These are phyloP conservation scores for Oegoconia quadripuncta DNA, from an alignment of 2,888 invertebrate species.

Conservation along the genomic window DNA sequence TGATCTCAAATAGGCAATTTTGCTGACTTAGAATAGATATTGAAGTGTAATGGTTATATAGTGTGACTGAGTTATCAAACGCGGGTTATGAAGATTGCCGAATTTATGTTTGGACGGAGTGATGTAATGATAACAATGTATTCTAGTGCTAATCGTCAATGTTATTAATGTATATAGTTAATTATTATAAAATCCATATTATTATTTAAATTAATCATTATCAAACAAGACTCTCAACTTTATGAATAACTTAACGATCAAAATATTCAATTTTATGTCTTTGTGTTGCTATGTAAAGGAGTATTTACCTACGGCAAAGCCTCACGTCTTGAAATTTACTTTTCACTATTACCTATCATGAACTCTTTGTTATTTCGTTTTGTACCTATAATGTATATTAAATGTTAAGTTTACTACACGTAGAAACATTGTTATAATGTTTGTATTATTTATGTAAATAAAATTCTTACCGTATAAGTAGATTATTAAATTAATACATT, in stretches of 20 bases:
- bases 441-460: conserved; percentile 77
- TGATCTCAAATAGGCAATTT: conserved; percentile 52
- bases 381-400: conserved; percentile 60
- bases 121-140: conserved; percentile 27
- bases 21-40: conserved; percentile 16
- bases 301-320: conserved; percentile 36
- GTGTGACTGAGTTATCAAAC: conserved; percentile 18
- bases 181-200: conserved; percentile 15
- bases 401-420: conserved; percentile 66
- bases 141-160: conserved; percentile 31
- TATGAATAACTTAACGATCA: conserved; percentile 28
- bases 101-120: conserved; percentile 23
- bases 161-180: conserved; percentile 43
- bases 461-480: conserved; percentile 52
- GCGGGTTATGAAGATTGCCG: conserved; percentile 43
- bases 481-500: conserved; percentile 42
- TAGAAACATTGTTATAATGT: conserved; percentile 64
- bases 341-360: conserved; percentile 19
- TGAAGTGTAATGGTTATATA: conserved; percentile 5
- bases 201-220: conserved; percentile 19
- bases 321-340: conserved; percentile 22
- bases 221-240: conserved; percentile 1
- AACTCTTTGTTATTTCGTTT: conserved; percentile 63
- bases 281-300: not conserved
- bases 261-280: conserved; percentile 27